Percentiles rank a stretch among this genome's conserved stretches.
Conservation (phyloP, 1,140 invertebrate genomes). For the Zaprionus vittiger region DNA sequence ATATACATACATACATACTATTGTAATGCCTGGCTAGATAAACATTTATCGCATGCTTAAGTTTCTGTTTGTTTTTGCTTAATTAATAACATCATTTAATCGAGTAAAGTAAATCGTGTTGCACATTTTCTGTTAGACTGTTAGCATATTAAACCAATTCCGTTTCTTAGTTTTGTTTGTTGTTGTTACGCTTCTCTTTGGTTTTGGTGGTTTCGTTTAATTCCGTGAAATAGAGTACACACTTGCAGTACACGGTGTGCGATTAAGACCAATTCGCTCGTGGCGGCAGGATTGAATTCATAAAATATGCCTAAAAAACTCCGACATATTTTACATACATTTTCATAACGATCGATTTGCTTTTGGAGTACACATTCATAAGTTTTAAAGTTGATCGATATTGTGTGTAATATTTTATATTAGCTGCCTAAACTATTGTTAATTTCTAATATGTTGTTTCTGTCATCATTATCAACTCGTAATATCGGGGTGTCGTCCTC, state of each 20-base stretch:
- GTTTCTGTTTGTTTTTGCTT: conserved; percentile 10
- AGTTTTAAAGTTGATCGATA: conserved; percentile 54
- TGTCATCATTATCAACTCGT: conserved; percentile 5
- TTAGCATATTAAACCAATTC: conserved; percentile 62
- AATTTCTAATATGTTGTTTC: conserved; percentile 65
- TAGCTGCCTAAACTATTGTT: conserved; percentile 68
- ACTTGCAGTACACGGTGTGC: conserved; percentile 38
- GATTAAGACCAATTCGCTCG: conserved; percentile 73
- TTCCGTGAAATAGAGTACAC: conserved; percentile 58
- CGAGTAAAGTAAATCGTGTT: conserved; percentile 72
- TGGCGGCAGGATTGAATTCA: conserved; percentile 81
- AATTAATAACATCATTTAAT: conserved; percentile 32
- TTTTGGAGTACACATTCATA: conserved; percentile 61
- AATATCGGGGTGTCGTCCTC: neutral
- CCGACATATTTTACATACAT: conserved; percentile 57
- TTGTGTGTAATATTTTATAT: conserved; percentile 40
- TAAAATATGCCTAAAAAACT: conserved; percentile 75
- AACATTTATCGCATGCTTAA: conserved; percentile 29
- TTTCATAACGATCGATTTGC: conserved; percentile 32
- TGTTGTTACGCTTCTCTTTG: conserved; percentile 31
- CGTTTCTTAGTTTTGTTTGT: conserved; percentile 54
- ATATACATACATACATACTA: conserved; percentile 10
- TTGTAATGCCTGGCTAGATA: neutral
- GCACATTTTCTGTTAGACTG: conserved; percentile 31
- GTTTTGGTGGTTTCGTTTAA: conserved; percentile 76